Evolutionary conservation across 2,888 invertebrate genomes (phyloP).

Genomic region (Callosobruchus maculatus): DNA sequence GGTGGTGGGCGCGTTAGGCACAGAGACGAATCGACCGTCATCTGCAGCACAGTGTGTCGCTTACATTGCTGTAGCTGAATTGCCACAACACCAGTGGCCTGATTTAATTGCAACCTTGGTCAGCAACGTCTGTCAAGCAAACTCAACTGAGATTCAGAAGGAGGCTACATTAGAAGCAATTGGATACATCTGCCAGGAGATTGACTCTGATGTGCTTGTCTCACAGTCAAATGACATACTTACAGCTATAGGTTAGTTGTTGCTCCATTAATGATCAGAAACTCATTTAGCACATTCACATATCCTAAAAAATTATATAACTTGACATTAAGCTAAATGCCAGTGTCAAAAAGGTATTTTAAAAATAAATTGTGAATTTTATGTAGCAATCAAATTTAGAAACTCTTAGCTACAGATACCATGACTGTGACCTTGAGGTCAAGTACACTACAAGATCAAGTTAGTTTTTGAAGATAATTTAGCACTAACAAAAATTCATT

Average conservation of each 20-base stretch:
- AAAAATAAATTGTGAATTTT: too few relatives aligned
- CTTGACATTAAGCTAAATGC: too few relatives aligned
- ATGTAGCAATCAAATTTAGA: too few relatives aligned
- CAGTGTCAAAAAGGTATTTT: too few relatives aligned
- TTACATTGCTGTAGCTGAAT: slow-evolving; percentile 94
- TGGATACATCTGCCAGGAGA: slow-evolving; percentile 98
- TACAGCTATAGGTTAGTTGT: slow-evolving; percentile 72
- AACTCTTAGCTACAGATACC: too few relatives aligned
- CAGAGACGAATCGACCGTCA: slow-evolving; percentile 92
- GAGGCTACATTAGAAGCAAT: slow-evolving; percentile 97
- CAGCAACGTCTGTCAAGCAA: slow-evolving; percentile 82
- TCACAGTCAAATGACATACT: slow-evolving; percentile 93
- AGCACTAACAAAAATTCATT: too few relatives aligned
- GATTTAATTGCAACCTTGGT: slow-evolving; percentile 85
- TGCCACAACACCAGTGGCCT: slow-evolving; percentile 89
- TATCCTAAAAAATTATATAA: too few relatives aligned
- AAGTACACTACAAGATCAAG: too few relatives aligned
- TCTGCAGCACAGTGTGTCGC: slow-evolving; percentile 99
- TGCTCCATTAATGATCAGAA: neutral
- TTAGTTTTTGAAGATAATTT: too few relatives aligned
- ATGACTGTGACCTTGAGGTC: too few relatives aligned
- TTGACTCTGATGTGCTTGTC: slow-evolving; percentile 88
- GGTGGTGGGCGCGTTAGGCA: slow-evolving; percentile 92
- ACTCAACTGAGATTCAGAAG: slow-evolving; percentile 88
- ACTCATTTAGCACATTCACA: slow-evolving; percentile 74